These are phyloP conservation scores for Heliconius nattereri DNA, from an alignment of 1,140 invertebrate genomes.

Conservation along the genomic window DNA sequence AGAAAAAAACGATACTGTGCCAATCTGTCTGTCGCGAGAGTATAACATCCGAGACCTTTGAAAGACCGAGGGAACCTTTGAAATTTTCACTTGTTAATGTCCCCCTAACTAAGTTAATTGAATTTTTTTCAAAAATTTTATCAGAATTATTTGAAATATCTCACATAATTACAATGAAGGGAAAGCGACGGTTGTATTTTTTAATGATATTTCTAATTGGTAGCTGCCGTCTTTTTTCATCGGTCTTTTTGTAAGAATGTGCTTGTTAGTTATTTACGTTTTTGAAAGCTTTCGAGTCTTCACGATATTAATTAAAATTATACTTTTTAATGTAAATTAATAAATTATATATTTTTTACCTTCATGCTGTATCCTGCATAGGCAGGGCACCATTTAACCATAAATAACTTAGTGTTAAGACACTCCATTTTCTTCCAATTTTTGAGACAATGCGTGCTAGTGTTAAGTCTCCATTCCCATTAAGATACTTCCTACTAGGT, in stretches of 20 bases:
- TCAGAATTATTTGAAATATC: constrained; percentile 33
- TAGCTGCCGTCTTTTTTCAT: neutral
- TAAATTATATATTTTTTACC: neutral
- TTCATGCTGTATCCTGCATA: too few relatives aligned
- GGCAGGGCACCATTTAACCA: too few relatives aligned
- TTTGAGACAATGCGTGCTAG: too few relatives aligned
- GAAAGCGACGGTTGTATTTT: constrained; percentile 17
- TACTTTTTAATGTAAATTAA: neutral
- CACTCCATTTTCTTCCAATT: too few relatives aligned
- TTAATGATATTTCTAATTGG: neutral
- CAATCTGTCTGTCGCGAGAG: constrained; percentile 35
- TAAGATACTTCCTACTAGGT: too few relatives aligned
- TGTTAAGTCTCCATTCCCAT: too few relatives aligned
- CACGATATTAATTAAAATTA: neutral
- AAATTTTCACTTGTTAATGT: constrained; percentile 17
- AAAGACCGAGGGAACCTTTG: constrained; percentile 23
- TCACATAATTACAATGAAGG: constrained; percentile 29
- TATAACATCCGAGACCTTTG: constrained; percentile 16
- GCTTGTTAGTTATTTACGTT: neutral
- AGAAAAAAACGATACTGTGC: constrained; percentile 31
- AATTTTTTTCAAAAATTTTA: constrained; percentile 11
- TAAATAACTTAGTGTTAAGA: too few relatives aligned
- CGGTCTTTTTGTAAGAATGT: neutral
- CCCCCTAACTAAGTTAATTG: constrained; percentile 40
- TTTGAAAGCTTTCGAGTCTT: neutral